Evolutionary conservation across 2,888 invertebrate genomes (phyloP), one percentile per base, ranked within the genome.

Genomic region (Caenorhabditis sp.): DNA sequence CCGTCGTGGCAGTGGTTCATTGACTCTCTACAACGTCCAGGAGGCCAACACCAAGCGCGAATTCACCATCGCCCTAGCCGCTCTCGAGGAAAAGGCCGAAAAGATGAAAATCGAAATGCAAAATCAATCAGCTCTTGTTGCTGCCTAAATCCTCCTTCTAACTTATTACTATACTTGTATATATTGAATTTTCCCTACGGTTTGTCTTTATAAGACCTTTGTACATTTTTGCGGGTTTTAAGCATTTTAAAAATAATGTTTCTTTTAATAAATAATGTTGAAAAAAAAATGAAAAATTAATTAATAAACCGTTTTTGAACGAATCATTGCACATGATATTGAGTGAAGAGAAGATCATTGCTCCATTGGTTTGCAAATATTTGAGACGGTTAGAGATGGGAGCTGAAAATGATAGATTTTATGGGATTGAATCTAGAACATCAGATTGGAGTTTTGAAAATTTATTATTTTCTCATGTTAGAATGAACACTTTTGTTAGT

Each of bases 21-120:
- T 79, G 66, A 75, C 75, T 5, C 27, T 79, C 7, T 79, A 79
- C 62, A 79, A 77, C 49, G 70, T 79, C 3, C 78, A 78, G 57
- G 69, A 73, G 56, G 70, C 63, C 23, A 67, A 75, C 25, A 70
- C 74, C 7, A 69, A 69, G 56, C 12, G 75, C 14, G 75, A 75
- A 36, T 75, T 75, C 61, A 75, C 75, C 0, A 69, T 75, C n/a
- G 75, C 75, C 8, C 49, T 75, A 59, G 70, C 75, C 0, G 67
- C 73, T 20, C 54, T 74, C 10, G 73, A 69, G 31, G 73, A 74
- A 1, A 70, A 74, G 58, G 61, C 72, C 21, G 69, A 73, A 20
- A 69, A 63, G 20, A 21, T 60, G 59, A 68, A 73, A 25, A 66
- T 59, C 23, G 43, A 54, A n/a, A 52, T 2, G 26, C 7, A 25